phyloP scores from a whole-genome alignment of 2,888 invertebrate species.

The Diploptera punctata region DNA sequence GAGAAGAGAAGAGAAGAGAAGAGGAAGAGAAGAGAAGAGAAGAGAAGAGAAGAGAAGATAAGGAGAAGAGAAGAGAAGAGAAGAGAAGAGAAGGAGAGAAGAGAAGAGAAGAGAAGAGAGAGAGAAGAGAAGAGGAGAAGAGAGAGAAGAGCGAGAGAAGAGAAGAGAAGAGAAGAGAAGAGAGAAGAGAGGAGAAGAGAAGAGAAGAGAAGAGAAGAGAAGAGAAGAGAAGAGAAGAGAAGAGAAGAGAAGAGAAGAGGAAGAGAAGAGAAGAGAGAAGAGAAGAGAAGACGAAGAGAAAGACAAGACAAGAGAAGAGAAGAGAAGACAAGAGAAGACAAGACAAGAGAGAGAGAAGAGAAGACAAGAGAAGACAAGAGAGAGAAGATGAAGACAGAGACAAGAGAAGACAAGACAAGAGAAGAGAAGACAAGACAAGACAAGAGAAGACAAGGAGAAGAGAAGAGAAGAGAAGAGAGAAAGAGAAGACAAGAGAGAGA shows the following conservation, averaged over 20 bases:
- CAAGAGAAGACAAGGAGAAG: background rate
- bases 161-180: too few species aligned
- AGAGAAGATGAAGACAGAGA: background rate
- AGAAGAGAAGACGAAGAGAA: too few species aligned
- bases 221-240: too few species aligned
- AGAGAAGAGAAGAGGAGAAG: background rate
- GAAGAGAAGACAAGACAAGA: background rate
- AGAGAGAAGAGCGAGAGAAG: too few species aligned
- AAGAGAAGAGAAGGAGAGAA: background rate
- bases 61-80: background rate
- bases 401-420: background rate
- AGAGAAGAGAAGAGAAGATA: conserved; percentile 9
- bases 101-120: background rate
- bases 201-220: too few species aligned
- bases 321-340: too few species aligned
- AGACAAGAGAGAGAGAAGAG: background rate
- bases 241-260: too few species aligned
- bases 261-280: too few species aligned
- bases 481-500: background rate
- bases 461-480: background rate
- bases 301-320: too few species aligned
- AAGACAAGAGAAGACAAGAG: background rate
- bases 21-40: background rate
- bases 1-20: background rate
- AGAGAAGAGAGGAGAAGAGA: too few species aligned